Base-by-base conservation (phyloP, 1,140 invertebrate species). In the Papilio machaon region DNA sequence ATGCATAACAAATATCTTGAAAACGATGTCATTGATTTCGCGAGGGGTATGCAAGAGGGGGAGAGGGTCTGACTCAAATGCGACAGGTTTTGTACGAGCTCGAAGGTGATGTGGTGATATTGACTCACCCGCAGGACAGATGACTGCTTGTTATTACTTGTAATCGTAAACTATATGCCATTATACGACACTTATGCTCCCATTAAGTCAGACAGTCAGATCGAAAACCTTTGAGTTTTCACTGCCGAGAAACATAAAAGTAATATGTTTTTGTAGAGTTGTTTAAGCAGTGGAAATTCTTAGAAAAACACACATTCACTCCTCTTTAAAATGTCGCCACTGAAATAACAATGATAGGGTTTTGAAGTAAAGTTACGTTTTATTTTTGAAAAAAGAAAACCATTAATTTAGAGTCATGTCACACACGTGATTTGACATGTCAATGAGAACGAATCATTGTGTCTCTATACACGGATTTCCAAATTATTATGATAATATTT, bases 1-100 rank as follows among this genome's bases (percentile, higher is more conserved):
- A 73, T 73, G 73, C 35, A 73, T 46, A 47, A 46, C 6, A 46
- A 46, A 73, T 43, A 43, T 73, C 73, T 47, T 46, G n/a, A 73
- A 17, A 47, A 4, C 73, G 43, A 73, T 73, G 43, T 73, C 73
- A 73, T 13, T 35, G 23, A 10, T 47, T 46, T 73, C 73, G 38
- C 38, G 73, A 15, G 38, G 73, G 38, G n/a, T 15, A 6, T 19
- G 73, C 73, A 19, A 17, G 73, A 2, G 10, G 38, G 6, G n/a
- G 38, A 38, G 5, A 15, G 38, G 17, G 6, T 15, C 2, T 0
- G 17, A 5, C 35, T 73, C 43, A 46, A 19, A 46, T 3, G 43
- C 43, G 46, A 73, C 73, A 47, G 73, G 73, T 73, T 73, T 73
- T n/a, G 38, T 73, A 38, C 17, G 13, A 43, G 5, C 23, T 46